A percentile compares a stretch with the other conserved stretches of the same genome.
Evolutionary conservation across 2,888 invertebrate species (phyloP).

Genomic region (Blastobasis lacticolella): DNA sequence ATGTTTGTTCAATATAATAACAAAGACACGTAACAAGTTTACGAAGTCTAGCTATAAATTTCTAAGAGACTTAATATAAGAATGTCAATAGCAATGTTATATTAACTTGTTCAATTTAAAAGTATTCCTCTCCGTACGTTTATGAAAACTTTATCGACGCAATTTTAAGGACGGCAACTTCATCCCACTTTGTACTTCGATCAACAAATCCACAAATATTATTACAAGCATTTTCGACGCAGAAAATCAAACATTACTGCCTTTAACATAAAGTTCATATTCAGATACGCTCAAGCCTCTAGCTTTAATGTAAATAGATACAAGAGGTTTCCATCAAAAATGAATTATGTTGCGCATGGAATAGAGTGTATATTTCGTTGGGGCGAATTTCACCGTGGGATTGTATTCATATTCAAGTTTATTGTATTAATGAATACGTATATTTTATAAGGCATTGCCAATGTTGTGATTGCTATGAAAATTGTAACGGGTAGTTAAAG

Average conservation of each 20-base stretch:
- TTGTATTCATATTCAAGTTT: conserved; percentile 34
- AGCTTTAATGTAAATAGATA: conserved; percentile 3
- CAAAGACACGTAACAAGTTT: too few relatives aligned
- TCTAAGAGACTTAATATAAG: too few relatives aligned
- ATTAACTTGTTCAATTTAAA: too few relatives aligned
- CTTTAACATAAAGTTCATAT: conserved; percentile 2
- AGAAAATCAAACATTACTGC: conserved; percentile 12
- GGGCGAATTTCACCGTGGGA: conserved; percentile 16
- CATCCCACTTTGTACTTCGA: conserved; percentile 7
- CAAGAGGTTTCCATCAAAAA: conserved; percentile 12
- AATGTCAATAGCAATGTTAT: too few relatives aligned
- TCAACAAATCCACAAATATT: conserved; percentile 1
- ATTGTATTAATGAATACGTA: conserved; percentile 52
- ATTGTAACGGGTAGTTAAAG: too few relatives aligned
- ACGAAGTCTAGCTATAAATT: too few relatives aligned
- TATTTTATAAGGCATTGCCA: conserved; percentile 33
- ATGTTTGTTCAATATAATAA: too few relatives aligned
- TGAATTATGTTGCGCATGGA: conserved; percentile 16
- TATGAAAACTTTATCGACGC: conserved; percentile 2
- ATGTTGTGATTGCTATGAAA: conserved; percentile 11
- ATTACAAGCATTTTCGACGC: neutral
- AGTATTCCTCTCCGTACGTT: neutral
- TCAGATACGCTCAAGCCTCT: neutral
- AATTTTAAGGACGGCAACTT: conserved; percentile 7
- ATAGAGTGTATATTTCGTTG: conserved; percentile 26